Base-by-base conservation (phyloP, 2,888 invertebrate species). In the Eupithecia dodoneata region DNA sequence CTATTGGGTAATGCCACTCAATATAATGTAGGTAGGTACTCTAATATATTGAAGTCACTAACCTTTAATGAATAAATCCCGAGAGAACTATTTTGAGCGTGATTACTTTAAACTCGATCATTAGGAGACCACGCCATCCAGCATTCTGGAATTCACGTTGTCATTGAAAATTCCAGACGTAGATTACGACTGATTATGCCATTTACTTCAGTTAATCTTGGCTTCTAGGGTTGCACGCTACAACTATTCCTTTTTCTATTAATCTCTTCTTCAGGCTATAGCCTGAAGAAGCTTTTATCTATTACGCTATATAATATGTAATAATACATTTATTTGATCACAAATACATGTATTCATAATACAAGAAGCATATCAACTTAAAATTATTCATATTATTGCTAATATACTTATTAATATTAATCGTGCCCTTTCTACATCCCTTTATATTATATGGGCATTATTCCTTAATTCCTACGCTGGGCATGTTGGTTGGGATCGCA, bases 111-210 rank as follows among this genome's bases (percentile, higher is more conserved):
- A 79, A 72, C 41, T 72, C 69, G 66, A 49, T 63, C 76, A 79
- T 79, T 79, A 79, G 66, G 49, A 18, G 45, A 70, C 55, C 74
- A 76, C 74, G 79, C 76, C 55, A 79, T 76, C 66, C 70, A 45
- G 65, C 41, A 42, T 69, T 76, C 72, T 72, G 47, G 63, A 63
- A 74, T 76, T 72, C n/a, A 7, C 45, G 45, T 45, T 7, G 45
- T 45, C 45, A 45, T 45, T 30, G 44, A 67, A 67, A 47, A 69
- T 41, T 49, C 72, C 18, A 73, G 73, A 72, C 66, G 65, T n/a
- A 4, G 63, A 63, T 63, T 63, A 63, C 63, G 30, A 30, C 63
- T 18, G 30, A 63, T 30, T 18, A 4, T 30, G 30, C 63, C 4
- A 63, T 63, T 63, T 63, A 63, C 63, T 49, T 49, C n/a, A 66